Evolutionary conservation across 2,797 vertebrate genomes (phyloP), one percentile per base, ranked within the genome.

Genomic region (Cyprinodon diabolis): DNA sequence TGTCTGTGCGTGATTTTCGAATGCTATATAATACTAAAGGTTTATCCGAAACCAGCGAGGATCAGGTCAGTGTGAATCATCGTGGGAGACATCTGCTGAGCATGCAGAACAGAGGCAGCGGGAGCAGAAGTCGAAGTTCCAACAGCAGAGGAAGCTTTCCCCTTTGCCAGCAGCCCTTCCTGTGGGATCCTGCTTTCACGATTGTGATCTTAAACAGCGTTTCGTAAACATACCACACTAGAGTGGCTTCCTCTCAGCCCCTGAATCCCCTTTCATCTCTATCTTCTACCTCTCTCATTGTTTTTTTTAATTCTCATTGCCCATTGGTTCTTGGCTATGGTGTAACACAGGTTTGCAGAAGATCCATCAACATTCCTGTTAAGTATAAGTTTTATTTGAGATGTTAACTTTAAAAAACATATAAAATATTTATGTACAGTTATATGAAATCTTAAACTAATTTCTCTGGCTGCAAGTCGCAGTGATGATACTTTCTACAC

Each of bases 51-150:
- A 72, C 69, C 74, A 21, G 79, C 60, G 9, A 13, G 73, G 6
- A 10, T 78, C 54, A 10, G 76, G 79, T 87, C 79, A n/a, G 62
- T 56, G 65, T 40, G 80, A 88, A 81, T 90, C 89, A 82, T 86
- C 84, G 80, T 17, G 65, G 79, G 78, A 77, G 83, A 89, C 84
- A 90, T 91, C 84, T 92, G 91, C 87, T 91, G 87, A 93, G 72
- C 40, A 0, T 7, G 37, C 84, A 86, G 69, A 86, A 90, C 79
- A 23, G 70, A 51, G 48, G 65, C 72, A 66, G 69, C 21, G 13
- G 68, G 52, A 76, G 63, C 74, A 72, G 75, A 79, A 81, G 80
- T 76, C 77, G 79, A 68, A n/a, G 81, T 72, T 83, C 54, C 74
- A 80, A 76, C 73, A 56, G 77, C 68, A 72, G 71, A 67, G 72